These are phyloP conservation scores for Lycocerus yunnanus DNA, from an alignment of 2,888 invertebrate genomes.

Conservation along the genomic window DNA sequence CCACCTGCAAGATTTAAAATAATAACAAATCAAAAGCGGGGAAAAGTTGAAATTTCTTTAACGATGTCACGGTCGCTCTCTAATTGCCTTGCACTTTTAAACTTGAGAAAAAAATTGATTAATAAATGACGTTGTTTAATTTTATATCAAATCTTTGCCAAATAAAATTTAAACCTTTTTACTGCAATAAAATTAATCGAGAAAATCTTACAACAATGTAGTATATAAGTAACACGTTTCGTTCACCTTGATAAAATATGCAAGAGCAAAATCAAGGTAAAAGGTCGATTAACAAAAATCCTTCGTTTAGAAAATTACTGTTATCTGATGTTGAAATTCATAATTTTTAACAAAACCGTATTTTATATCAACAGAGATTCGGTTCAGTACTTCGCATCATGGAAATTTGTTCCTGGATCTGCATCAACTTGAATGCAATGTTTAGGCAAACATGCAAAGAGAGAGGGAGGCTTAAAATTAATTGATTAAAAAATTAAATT, in stretches of 20 bases:
- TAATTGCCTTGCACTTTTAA: background rate
- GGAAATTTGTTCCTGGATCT: background rate
- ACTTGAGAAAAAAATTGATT: background rate
- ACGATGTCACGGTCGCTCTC: background rate
- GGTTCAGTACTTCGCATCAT: background rate
- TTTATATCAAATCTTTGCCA: background rate
- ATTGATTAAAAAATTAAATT: too few relatives aligned
- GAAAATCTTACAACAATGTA: background rate
- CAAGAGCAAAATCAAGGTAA: background rate
- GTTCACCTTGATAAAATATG: background rate
- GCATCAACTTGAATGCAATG: too few relatives aligned
- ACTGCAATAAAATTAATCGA: too few relatives aligned
- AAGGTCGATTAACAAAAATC: background rate
- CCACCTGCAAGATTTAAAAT: too few relatives aligned
- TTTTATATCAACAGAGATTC: background rate
- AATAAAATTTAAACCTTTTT: background rate
- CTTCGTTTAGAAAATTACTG: background rate
- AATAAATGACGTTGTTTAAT: background rate
- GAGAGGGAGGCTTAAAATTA: too few relatives aligned
- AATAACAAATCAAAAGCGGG: background rate
- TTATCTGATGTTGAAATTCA: background rate
- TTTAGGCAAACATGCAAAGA: too few relatives aligned
- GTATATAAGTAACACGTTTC: background rate
- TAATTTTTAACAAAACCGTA: background rate
- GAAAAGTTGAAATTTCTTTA: background rate